phyloP scores from a whole-genome alignment of 2,797 vertebrate species.

The Eupleurogrammus muticus region DNA sequence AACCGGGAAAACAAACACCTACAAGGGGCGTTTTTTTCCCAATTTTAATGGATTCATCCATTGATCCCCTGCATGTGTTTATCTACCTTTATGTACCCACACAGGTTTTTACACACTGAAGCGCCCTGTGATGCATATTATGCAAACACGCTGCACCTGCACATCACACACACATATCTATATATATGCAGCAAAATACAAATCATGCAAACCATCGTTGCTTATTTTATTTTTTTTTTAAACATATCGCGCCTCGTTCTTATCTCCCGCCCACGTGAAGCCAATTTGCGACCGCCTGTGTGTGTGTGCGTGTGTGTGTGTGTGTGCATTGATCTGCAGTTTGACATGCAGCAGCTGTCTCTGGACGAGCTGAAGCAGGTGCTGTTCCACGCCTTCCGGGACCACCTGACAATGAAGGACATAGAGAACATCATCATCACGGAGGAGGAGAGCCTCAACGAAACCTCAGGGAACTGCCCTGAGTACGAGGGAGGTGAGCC shows the following conservation, averaged over 20 bases:
- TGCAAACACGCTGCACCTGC: conserved; percentile 25
- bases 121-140: conserved; percentile 22
- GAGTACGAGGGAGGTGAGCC: conserved; percentile 95
- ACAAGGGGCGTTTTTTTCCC: conserved; percentile 23
- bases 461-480: conserved; percentile 95
- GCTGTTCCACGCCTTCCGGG: conserved; percentile 97
- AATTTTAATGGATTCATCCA: conserved; percentile 26
- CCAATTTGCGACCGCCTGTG: too few species aligned
- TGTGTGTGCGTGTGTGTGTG: conserved; percentile 50
- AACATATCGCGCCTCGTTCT: conserved; percentile 31
- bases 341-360: conserved; percentile 99
- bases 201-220: background rate
- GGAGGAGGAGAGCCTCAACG: conserved; percentile 97
- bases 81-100: conserved; percentile 18
- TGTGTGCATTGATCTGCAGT: conserved; percentile 84
- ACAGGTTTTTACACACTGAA: conserved; percentile 45
- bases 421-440: conserved; percentile 99
- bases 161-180: background rate
- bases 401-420: conserved; percentile 99
- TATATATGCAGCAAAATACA: background rate
- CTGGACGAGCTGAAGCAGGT: conserved; percentile 99
- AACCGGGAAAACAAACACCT: conserved; percentile 13
- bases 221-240: too few species aligned
- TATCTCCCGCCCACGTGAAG: conserved; percentile 33
- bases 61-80: conserved; percentile 10